Evolutionary conservation across 2,888 invertebrate genomes (phyloP), one percentile per base, ranked within the genome.

Genomic region (Eupithecia subumbrata): DNA sequence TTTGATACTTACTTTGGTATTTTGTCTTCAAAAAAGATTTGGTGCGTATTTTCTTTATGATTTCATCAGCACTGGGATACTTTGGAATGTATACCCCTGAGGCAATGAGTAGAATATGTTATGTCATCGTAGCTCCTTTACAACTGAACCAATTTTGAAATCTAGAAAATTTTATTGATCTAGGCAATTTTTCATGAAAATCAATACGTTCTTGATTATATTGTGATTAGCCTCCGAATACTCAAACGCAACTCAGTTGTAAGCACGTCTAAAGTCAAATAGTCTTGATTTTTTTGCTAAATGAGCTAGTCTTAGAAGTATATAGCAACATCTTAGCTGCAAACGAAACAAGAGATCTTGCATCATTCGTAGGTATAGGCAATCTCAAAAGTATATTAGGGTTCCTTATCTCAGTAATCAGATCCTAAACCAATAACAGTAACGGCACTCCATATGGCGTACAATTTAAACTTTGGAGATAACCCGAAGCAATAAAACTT

Each of bases 401-500:
- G 60, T 72, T 63, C 76, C 34, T 66, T 73, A 77, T 66, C 70
- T 70, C 76, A 77, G 82, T 79, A 84, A 85, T 78, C 78, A 80
- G 86, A 86, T 79, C 84, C 86, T 85, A 81, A 84, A 84, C 80
- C 87, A 80, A 89, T 89, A 90, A 88, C 82, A 88, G 87, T 85
- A 84, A 82, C 84, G 87, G 87, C 87, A 88, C 87, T 87, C 86
- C 91, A 91, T 89, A 89, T 90, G 91, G 89, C 85, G 87, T 85
- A 85, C 90, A 90, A 89, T 92, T 92, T 91, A 89, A 91, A 91
- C 89, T 91, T 87, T 84, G 86, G 84, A 86, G 91, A 91, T 92
- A 91, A 91, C 89, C 91, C 90, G 84, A 88, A 91, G 86, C 91
- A 91, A 90, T 93, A 92, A 93, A 92, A 91, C 91, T 89, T 77